These are phyloP conservation scores for Myripristis jacobus DNA, from an alignment of 2,797 vertebrate genomes.

Conservation along the genomic window DNA sequence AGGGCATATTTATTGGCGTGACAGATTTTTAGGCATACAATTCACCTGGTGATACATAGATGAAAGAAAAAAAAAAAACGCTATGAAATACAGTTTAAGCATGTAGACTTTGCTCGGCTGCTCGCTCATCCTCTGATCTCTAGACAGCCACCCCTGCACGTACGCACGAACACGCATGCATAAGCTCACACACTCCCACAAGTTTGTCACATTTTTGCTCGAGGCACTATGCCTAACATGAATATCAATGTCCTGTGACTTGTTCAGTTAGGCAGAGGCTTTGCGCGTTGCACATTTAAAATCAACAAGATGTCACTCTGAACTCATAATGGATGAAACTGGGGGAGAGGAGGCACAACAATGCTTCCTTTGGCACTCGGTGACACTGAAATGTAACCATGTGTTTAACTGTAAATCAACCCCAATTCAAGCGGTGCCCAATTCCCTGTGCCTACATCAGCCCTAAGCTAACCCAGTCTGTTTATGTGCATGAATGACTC, in stretches of 20 bases:
- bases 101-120: neutral
- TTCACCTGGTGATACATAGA: neutral
- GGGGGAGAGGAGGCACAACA: constrained; percentile 4
- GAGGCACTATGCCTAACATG: constrained; percentile 21
- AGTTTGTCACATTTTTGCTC: neutral
- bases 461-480: constrained; percentile 59
- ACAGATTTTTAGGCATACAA: neutral
- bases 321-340: constrained; percentile 10
- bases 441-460: constrained; percentile 46
- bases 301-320: neutral
- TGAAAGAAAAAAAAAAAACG: neutral
- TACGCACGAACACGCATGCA: constrained; percentile 24
- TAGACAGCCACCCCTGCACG: constrained; percentile 22
- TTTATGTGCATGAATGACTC: constrained; percentile 55
- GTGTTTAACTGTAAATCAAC: constrained; percentile 19
- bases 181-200: constrained; percentile 4
- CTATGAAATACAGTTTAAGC: constrained; percentile 11
- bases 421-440: constrained; percentile 26
- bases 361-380: constrained; percentile 6
- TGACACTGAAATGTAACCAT: constrained; percentile 25
- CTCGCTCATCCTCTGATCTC: constrained; percentile 18
- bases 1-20: too few species aligned
- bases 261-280: constrained; percentile 7
- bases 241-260: constrained; percentile 34
- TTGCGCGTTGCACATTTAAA: constrained; percentile 18